Evolutionary conservation across 2,113 vertebrate genomes (phyloP), one percentile per base, ranked within the genome.

Genomic region (Hippoglossus stenolepis): DNA sequence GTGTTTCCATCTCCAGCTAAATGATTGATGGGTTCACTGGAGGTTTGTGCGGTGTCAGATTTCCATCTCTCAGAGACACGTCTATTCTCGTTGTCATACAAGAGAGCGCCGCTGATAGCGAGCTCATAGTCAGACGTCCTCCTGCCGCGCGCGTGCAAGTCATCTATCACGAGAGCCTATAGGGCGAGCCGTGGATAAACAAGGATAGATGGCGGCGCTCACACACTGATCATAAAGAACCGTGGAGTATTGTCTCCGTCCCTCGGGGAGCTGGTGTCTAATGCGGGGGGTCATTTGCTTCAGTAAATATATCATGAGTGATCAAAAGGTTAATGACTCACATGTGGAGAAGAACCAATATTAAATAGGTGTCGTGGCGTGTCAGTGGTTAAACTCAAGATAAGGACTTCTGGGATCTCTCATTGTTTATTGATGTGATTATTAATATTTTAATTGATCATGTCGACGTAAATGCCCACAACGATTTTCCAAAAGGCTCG

Each of bases 31-130:
- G 77, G 77, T 83, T 89, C 78, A 72, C 77, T 45, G 84, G 53
- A 84, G 88, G 87, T 91, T 92, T 88, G 88, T 75, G 63, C 23
- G 58, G 77, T 87, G 90, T 91, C 91, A 86, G 79, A 80, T 92
- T 91, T 92, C 92, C 89, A 86, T 93, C 87, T 72, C 82, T 88
- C 86, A 82, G 83, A 91, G 86, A 88, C 74, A 92, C 91, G 92
- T 92, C 91, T 91, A 72, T 87, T 86, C 83, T 60, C 75, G 80
- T 91, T 88, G 87, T 92, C 90, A 85, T 78, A 87, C 75, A 81
- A 75, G 82, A 79, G 75, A 84, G 62, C 66, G 31, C 31, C 49
- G 35, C 85, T 87, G 86, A 89, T 89, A 72, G 71, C 51, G 73
- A 76, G 65, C 75, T 67, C 76, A 71, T 80, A 70, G 87, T 76